These are phyloP conservation scores for Ceratina calcarata DNA, from an alignment of 1,140 invertebrate species.

Conservation along the genomic window DNA sequence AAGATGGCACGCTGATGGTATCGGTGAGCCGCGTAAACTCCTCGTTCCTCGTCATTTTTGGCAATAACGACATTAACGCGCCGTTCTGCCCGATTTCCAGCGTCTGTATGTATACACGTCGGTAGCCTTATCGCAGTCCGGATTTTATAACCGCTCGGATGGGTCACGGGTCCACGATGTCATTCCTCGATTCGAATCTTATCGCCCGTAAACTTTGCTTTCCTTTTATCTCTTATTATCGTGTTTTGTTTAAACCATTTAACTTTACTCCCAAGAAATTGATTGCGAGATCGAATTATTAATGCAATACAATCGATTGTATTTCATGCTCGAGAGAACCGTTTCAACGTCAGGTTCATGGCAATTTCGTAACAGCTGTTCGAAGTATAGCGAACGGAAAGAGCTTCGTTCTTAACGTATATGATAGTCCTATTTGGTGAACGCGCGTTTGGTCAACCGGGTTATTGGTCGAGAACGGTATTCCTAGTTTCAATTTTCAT, in stretches of 20 bases:
- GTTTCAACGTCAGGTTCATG: too few species aligned
- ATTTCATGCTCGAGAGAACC: too few species aligned
- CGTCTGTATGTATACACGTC: background rate
- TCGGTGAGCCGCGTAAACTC: conserved; percentile 74
- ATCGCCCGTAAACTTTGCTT: background rate
- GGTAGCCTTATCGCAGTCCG: background rate
- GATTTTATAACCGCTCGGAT: background rate
- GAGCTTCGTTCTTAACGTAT: too few species aligned
- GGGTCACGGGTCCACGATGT: too few species aligned
- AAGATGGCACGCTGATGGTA: conserved; percentile 60
- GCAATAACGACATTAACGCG: conserved; percentile 67
- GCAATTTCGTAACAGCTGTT: too few species aligned
- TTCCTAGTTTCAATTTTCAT: conserved; percentile 47
- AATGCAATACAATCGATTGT: too few species aligned
- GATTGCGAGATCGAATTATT: too few species aligned
- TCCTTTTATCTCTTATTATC: background rate
- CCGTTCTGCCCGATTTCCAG: conserved; percentile 1
- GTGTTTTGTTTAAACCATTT: too few species aligned
- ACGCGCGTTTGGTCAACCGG: background rate
- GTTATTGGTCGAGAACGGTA: background rate
- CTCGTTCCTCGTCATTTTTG: conserved; percentile 75
- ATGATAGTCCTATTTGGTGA: too few species aligned
- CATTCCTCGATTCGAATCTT: conserved; percentile 1
- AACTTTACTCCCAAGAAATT: too few species aligned
- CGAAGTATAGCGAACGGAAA: too few species aligned